Evolutionary conservation across 2,113 vertebrate species (phyloP).

Genomic region (Sclerurus mexicanus): DNA sequence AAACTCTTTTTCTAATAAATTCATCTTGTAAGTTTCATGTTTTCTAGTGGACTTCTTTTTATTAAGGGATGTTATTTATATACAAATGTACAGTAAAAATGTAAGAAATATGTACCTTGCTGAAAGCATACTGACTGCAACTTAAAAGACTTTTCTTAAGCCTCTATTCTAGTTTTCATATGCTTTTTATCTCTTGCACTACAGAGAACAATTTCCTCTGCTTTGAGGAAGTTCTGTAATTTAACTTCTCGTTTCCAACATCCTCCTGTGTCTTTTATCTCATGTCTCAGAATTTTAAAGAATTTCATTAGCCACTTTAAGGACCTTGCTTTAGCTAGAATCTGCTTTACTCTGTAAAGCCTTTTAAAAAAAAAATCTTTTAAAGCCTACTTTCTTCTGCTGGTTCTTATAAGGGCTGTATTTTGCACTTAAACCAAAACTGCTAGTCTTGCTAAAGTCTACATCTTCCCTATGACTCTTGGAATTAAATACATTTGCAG

Average conservation of each 20-base stretch:
- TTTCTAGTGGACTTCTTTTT: not conserved
- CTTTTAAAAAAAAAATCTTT: not conserved
- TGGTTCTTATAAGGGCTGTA: not conserved
- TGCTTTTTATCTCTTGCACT: slow-evolving; percentile 29
- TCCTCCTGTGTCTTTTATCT: slow-evolving; percentile 34
- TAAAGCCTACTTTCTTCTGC: not conserved
- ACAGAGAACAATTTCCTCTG: slow-evolving; percentile 37
- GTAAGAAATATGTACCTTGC: not conserved
- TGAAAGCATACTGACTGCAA: not conserved
- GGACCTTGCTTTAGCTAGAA: not conserved
- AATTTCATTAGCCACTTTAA: slow-evolving; percentile 3
- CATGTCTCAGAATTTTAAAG: slow-evolving; percentile 17
- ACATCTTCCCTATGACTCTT: not conserved
- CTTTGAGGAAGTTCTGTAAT: slow-evolving; percentile 50
- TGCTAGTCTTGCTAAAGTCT: not conserved
- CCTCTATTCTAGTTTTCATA: not conserved
- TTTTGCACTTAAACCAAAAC: not conserved
- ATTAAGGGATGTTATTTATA: slow-evolving; percentile 3
- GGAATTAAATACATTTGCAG: not conserved
- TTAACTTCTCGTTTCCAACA: slow-evolving; percentile 14
- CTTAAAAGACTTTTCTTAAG: slow-evolving; percentile 26
- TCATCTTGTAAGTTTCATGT: not conserved
- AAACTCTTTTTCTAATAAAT: not conserved
- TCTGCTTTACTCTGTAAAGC: not conserved
- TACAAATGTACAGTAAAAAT: not conserved